phyloP scores from a whole-genome alignment of 2,888 invertebrate species.

The Cecidostiba fungosa region DNA sequence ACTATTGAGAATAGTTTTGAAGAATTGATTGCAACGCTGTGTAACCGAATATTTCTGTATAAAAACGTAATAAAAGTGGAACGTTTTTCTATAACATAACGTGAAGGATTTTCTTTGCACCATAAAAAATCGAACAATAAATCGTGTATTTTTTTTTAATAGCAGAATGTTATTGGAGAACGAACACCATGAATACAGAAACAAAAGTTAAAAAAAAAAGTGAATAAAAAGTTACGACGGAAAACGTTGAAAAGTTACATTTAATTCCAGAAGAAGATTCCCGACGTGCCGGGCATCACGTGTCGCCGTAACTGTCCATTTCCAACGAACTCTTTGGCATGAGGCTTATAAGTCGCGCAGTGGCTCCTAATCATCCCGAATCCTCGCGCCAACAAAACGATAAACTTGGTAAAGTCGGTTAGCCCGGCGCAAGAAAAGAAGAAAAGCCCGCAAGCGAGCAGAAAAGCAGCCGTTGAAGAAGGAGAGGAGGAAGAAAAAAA shows the following conservation, averaged over 20 bases:
- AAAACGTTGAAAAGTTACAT: conserved; percentile 1
- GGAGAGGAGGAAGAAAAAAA: neutral
- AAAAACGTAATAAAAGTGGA: too few species aligned
- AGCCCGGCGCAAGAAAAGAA: conserved; percentile 7
- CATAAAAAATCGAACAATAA: too few species aligned
- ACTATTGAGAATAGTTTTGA: neutral
- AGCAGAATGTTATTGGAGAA: too few species aligned
- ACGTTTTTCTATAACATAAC: too few species aligned
- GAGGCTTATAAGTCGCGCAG: conserved; percentile 19
- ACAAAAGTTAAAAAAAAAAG: neutral
- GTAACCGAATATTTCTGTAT: too few species aligned
- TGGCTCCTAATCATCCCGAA: conserved; percentile 58
- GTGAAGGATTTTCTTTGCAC: too few species aligned
- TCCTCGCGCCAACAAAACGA: conserved; percentile 55
- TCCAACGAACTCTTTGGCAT: neutral
- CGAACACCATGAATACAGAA: too few species aligned
- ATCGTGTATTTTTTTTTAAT: too few species aligned
- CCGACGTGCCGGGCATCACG: neutral
- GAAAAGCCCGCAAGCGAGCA: neutral
- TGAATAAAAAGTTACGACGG: neutral
- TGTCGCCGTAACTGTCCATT: conserved; percentile 19
- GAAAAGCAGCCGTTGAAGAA: neutral
- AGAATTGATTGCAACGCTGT: neutral
- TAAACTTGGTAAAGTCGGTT: conserved; percentile 56
- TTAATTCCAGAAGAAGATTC: neutral